These are phyloP conservation scores for Kryptolebias marmoratus DNA, from an alignment of 2,113 vertebrate species.

Conservation along the genomic window DNA sequence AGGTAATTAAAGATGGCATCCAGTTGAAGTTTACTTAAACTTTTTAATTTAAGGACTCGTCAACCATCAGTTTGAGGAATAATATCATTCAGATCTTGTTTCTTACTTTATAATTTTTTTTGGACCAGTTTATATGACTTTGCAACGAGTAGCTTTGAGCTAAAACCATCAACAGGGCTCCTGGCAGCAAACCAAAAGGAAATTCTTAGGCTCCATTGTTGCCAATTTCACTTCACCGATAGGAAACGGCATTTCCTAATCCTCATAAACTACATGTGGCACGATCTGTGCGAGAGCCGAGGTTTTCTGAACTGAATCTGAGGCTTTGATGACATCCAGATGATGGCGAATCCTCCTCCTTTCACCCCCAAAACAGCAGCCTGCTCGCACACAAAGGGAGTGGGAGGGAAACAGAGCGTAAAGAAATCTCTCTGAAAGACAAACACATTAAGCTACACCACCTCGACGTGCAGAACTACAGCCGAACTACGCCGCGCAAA, in stretches of 20 bases:
- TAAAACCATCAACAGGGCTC: conserved; percentile 30
- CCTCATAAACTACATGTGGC: conserved; percentile 36
- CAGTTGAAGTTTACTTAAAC: too few relatives aligned
- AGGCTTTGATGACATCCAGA: conserved; percentile 10
- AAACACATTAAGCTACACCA: conserved; percentile 33
- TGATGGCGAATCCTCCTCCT: background rate
- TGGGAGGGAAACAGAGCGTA: conserved; percentile 52
- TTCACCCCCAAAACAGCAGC: background rate
- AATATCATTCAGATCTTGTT: too few relatives aligned
- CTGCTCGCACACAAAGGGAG: conserved; percentile 21
- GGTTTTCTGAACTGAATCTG: background rate
- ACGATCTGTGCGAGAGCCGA: conserved; percentile 8
- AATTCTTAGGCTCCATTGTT: conserved; percentile 59
- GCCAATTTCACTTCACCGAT: conserved; percentile 53
- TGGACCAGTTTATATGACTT: too few relatives aligned
- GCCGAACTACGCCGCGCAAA: background rate
- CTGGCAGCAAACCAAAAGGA: conserved; percentile 58
- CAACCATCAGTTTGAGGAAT: too few relatives aligned
- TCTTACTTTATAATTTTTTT: too few relatives aligned
- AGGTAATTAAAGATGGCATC: too few relatives aligned
- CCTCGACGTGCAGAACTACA: background rate
- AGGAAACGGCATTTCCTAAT: conserved; percentile 66
- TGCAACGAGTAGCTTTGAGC: background rate
- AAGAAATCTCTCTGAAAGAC: conserved; percentile 9
- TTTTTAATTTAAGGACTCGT: too few relatives aligned